Base-by-base conservation (phyloP, 2,797 vertebrate species). In the Lophotriccus pileatus region DNA sequence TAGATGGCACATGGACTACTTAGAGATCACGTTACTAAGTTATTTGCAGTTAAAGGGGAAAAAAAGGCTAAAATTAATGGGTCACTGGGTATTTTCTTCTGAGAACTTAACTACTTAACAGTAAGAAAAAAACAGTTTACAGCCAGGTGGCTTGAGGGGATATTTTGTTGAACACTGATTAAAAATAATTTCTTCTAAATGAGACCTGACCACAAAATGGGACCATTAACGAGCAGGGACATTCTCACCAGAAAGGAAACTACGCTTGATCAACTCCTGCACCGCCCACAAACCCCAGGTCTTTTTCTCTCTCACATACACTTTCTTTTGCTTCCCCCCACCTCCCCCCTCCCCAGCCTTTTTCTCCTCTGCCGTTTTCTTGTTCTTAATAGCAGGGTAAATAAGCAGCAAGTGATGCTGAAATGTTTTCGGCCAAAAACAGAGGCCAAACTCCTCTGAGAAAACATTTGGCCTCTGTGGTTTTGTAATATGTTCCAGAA, bases 181-280 rank as follows among this genome's bases (percentile, higher is more conserved):
- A 98, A 98, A 98, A 98, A 98, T 98, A 98, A 98, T 98, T 98
- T 98, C 97, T 98, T 98, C 97, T 98, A 98, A 98, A 98, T 98
- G 98, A 98, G 98, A 98, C 97, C 96, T 98, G 97, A 98, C 97
- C 98, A 98, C 98, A 98, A 97, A 98, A 98, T 97, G 96, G 95
- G 95, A 96, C 96, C 97, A 98, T 98, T 98, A 98, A 98, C 97
- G 96, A 96, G 95, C 95, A 97, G 96, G 95, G 96, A 96, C 92
- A 96, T 97, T 98, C 97, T 98, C 97, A 97, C 96, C 95, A 97
- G 95, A 96, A 97, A 97, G 95, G 96, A 98, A 97, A 97, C 95
- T 96, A 97, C 5, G 94, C 96, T 96, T 97, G 97, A 97, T 95
- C 96, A 79, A 96, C 87, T 97, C 88, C 93, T 81, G 87, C 90